Base-by-base conservation (phyloP, 2,113 vertebrate genomes). In the Collichthys lucidus region DNA sequence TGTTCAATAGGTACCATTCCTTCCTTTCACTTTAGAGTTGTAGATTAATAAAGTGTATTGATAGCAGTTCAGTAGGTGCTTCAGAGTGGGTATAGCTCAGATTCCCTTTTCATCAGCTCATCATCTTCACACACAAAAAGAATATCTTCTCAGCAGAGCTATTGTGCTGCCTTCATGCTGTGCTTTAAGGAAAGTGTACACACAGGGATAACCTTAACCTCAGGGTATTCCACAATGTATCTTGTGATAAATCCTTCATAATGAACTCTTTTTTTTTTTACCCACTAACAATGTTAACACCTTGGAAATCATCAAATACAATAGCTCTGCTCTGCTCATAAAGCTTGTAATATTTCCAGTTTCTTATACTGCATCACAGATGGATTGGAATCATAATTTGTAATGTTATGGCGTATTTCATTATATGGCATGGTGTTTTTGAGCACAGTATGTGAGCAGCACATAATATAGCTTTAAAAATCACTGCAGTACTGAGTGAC, bases 31-130 rank as follows among this genome's bases (percentile, higher is more conserved):
- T 82, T 83, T 59, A 47, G 60, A 75, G 11, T 19, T 74, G 24
- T 57, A 76, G 61, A 61, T 84, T 85, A 83, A 85, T 60, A 24
- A 85, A 67, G 59, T 60, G 0, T 64, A 82, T 29, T 85, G 64
- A 87, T 69, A 56, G 5, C 17, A 72, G 11, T 83, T 87, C 20
- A 84, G 46, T 53, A 77, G 29, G 64, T 64, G 64, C 70, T 55
- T 72, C 44, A 82, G 35, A 77, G 68, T 11, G 40, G 50, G 6
- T 42, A 20, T 17, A 55, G 47, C 68, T 65, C 66, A 77, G 55
- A 78, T 82, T 62, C 20, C 4, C 11, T 72, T 86, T 74, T 82
- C 26, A 77, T 57, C 35, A 62, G 15, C 64, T 80, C 76, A 72
- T 84, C 69, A 84, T 68, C 56, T 68, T 71, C 65, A 77, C 6